phyloP scores from a whole-genome alignment of 2,888 invertebrate genomes.

The Hymenopus coronatus region DNA sequence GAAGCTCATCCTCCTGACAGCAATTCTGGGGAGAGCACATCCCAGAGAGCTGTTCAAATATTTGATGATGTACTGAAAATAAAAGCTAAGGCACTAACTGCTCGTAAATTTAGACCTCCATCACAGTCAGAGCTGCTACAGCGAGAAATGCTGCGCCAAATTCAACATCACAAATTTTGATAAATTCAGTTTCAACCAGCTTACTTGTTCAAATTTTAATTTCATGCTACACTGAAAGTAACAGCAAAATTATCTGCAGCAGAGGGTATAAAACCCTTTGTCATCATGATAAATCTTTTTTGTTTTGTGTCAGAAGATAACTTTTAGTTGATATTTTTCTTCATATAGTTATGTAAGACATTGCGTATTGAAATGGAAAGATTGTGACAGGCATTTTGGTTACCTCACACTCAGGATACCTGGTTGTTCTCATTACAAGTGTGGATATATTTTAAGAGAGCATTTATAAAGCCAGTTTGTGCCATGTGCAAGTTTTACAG shows the following conservation, averaged over 20 bases:
- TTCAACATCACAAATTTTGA: neutral
- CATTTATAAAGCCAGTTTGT: neutral
- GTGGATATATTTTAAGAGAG: no score
- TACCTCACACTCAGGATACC: no score
- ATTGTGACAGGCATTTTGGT: no score
- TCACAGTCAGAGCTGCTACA: neutral
- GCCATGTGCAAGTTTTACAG: neutral
- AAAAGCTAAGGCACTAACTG: neutral
- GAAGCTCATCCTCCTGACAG: neutral
- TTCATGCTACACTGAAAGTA: no score
- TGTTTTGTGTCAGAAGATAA: no score
- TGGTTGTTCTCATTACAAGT: no score
- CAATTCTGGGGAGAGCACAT: neutral
- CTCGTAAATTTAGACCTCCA: neutral
- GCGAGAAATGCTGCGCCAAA: neutral
- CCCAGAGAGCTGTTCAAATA: neutral
- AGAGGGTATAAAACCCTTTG: no score
- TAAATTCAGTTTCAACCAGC: neutral
- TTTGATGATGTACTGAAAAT: neutral
- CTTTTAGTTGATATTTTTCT: no score
- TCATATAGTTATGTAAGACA: no score
- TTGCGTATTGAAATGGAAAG: no score
- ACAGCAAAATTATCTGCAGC: no score
- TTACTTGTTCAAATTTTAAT: neutral
- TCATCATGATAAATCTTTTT: no score